Conservation (phyloP, 2,113 vertebrate genomes). For the Gavia stellata region DNA sequence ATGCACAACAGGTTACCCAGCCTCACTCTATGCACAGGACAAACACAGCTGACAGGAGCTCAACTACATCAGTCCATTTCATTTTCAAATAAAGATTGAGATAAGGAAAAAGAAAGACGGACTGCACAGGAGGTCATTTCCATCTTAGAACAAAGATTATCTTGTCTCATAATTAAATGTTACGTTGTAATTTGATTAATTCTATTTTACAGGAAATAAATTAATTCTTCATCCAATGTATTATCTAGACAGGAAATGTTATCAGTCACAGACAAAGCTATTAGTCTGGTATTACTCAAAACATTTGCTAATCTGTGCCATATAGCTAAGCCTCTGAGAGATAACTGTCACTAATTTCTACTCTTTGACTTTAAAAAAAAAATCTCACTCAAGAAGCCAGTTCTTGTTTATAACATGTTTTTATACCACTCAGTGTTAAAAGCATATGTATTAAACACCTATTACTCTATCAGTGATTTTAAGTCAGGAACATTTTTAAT, state of each 20-base stretch:
- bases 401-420: slow-evolving; percentile 8
- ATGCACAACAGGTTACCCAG: background rate
- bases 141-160: background rate
- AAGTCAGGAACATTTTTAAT: slow-evolving; percentile 83
- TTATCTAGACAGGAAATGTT: background rate
- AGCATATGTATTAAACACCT: background rate
- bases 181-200: slow-evolving; percentile 17
- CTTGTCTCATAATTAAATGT: background rate
- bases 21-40: background rate
- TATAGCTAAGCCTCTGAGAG: background rate
- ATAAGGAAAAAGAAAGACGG: background rate
- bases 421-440: slow-evolving; percentile 10
- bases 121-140: background rate
- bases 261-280: slow-evolving; percentile 20
- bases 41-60: background rate
- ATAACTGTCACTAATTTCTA: slow-evolving; percentile 5
- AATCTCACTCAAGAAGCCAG: background rate
- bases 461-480: slow-evolving; percentile 80
- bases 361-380: background rate
- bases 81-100: background rate
- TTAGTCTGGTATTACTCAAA: slow-evolving; percentile 29
- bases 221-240: slow-evolving; percentile 18
- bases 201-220: slow-evolving; percentile 53
- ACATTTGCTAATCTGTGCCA: background rate
- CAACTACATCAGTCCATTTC: fast-evolving